A percentile compares a stretch with the other conserved stretches of the same genome.
Evolutionary conservation across 2,113 vertebrate species (phyloP).

Genomic region (Eonycteris spelaea): DNA sequence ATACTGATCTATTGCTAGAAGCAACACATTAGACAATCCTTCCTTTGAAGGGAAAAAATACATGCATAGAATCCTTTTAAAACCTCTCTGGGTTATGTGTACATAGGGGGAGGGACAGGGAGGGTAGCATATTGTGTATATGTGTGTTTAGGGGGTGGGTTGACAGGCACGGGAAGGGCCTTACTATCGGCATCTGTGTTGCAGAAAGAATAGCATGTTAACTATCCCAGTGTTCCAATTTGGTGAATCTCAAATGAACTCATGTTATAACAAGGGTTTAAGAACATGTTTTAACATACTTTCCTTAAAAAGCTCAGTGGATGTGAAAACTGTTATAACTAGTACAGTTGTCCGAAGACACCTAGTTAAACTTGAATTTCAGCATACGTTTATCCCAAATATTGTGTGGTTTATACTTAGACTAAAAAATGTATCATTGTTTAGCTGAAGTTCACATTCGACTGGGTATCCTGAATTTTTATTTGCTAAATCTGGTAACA

Average conservation of each 20-base stretch:
- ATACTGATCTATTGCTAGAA: conserved; percentile 2
- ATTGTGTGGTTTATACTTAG: not conserved
- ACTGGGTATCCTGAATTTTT: not conserved
- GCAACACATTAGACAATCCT: not conserved
- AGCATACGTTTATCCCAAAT: not conserved
- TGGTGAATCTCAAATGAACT: not conserved
- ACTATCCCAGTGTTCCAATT: not conserved
- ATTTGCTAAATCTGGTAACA: not conserved
- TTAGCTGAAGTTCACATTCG: conserved; percentile 17
- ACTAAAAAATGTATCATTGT: not conserved
- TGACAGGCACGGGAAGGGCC: not conserved
- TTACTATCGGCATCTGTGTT: not conserved
- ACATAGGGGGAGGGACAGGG: fast-evolving
- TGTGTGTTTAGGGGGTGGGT: not conserved
- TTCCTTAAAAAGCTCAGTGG: not conserved
- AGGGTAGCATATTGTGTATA: not conserved
- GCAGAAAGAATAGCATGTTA: not conserved
- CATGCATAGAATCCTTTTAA: not conserved
- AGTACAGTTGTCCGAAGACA: not conserved
- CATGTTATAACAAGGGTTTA: not conserved
- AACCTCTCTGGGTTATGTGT: not conserved
- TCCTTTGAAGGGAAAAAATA: conserved; percentile 11
- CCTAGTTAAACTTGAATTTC: not conserved
- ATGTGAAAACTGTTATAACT: conserved; percentile 10
- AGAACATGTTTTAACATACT: not conserved